Evolutionary conservation across 2,113 vertebrate genomes (phyloP).

Genomic region (Noctilio leporinus): DNA sequence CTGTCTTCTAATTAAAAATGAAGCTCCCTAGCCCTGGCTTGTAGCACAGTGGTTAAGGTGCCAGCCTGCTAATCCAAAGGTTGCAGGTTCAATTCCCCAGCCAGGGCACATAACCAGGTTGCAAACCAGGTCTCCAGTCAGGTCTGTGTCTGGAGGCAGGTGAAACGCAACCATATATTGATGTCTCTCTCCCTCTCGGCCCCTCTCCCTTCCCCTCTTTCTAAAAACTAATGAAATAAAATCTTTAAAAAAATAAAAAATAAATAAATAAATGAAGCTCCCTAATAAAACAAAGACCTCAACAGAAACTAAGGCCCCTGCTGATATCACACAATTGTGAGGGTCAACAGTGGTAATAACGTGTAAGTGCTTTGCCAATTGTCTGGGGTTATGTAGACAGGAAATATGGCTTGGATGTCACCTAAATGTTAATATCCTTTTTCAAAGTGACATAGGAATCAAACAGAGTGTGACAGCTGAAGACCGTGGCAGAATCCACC

Average conservation of each 20-base stretch:
- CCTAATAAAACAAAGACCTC: not conserved
- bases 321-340: not conserved
- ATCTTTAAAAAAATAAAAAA: too few species aligned
- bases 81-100: too few species aligned
- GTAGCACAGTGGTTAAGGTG: too few species aligned
- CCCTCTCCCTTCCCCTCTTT: too few species aligned
- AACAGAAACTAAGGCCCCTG: not conserved
- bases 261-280: not conserved
- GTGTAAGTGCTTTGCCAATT: not conserved
- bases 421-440: slow-evolving; percentile 15
- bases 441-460: not conserved
- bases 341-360: not conserved
- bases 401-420: not conserved
- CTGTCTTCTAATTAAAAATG: not conserved
- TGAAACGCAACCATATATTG: too few species aligned
- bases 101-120: too few species aligned
- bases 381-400: not conserved
- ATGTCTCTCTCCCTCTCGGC: too few species aligned
- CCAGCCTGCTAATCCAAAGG: too few species aligned
- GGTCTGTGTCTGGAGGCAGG: too few species aligned
- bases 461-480: not conserved
- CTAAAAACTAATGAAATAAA: too few species aligned
- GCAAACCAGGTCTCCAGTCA: too few species aligned
- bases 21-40: not conserved
- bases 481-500: not conserved